phyloP scores from a whole-genome alignment of 2,797 vertebrate genomes.

The Merluccius polli region DNA sequence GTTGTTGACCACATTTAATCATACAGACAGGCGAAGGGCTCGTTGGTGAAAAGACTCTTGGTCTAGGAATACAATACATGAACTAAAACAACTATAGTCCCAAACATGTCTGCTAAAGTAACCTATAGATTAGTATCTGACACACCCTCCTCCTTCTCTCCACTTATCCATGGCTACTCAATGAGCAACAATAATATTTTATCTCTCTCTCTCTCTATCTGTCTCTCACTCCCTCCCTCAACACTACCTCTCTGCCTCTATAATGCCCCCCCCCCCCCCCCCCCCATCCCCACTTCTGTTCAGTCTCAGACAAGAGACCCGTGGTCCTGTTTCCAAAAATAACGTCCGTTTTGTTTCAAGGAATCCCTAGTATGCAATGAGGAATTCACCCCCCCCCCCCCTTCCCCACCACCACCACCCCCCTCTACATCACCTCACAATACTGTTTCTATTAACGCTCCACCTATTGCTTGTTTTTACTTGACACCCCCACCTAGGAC shows the following conservation, averaged over 20 bases:
- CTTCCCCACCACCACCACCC: neutral
- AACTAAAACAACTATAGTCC: too few relatives aligned
- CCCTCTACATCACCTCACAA: slow-evolving; percentile 10
- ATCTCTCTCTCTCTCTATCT: neutral
- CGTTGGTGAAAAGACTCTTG: neutral
- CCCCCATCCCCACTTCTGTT: slow-evolving; percentile 1
- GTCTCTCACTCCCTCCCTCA: neutral
- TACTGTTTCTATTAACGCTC: neutral
- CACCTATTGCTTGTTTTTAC: neutral
- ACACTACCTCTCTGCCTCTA: neutral
- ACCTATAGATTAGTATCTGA: neutral
- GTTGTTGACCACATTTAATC: too few relatives aligned
- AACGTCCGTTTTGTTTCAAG: slow-evolving; percentile 73
- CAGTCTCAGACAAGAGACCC: slow-evolving; percentile 49
- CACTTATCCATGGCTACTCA: neutral
- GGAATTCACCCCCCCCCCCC: slow-evolving; percentile 58
- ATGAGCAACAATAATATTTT: neutral
- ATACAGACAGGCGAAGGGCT: neutral
- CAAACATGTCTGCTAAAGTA: too few relatives aligned
- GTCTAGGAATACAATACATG: too few relatives aligned
- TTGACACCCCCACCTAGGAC: neutral
- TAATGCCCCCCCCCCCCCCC: slow-evolving; percentile 15
- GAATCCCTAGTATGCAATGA: slow-evolving; percentile 70
- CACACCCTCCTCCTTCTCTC: neutral
- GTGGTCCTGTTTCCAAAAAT: slow-evolving; percentile 70